Evolutionary conservation across 2,888 invertebrate genomes (phyloP), one percentile per base, ranked within the genome.

Genomic region (Anticlea derivata): DNA sequence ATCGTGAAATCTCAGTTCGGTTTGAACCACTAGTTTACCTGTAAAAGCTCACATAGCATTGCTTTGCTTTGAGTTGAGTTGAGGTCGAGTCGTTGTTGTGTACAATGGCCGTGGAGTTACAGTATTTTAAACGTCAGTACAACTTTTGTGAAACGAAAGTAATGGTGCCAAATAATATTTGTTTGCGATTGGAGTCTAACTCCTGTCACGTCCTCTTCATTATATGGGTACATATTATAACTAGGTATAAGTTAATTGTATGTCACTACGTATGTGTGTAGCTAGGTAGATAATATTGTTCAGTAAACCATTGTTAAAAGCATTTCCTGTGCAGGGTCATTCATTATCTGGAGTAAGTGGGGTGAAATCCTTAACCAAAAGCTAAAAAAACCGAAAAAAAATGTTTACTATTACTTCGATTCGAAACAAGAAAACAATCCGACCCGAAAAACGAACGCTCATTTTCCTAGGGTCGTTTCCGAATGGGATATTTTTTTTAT

Each of bases 121-220:
- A 17, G 17, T 11, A 5, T 11, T 29, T 2, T 11, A 27, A 8
- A 17, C 17, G 4, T 17, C 8, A 8, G n/a, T 8, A 17, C 11
- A 41, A 48, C 41, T 53, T 56, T 54, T 60, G 59, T 57, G 46
- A 56, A 46, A 51, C 33, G 49, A 61, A 64, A 65, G 80, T 37
- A 5, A 12, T 38, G 31, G 41, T 84, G 83, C 80, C 83, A 84
- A 84, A 80, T 55, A 55, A 49, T 63, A 10, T 12, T 22, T 8
- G 8, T 22, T 13, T 10, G 8, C 27, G 13, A 66, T 65, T 63
- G 53, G 83, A 83, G 83, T 83, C 37, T 72, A 76, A 84, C 86
- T 83, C 82, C 71, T 17, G 7, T 41, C 27, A 38, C 68, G 68
- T 75, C n/a, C n/a, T n/a, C n/a, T n/a, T 66, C 47, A 59, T 67